Percentiles rank a stretch among this genome's conserved stretches.
Conservation (phyloP, 2,888 invertebrate genomes). For the Prenolepis imparis region DNA sequence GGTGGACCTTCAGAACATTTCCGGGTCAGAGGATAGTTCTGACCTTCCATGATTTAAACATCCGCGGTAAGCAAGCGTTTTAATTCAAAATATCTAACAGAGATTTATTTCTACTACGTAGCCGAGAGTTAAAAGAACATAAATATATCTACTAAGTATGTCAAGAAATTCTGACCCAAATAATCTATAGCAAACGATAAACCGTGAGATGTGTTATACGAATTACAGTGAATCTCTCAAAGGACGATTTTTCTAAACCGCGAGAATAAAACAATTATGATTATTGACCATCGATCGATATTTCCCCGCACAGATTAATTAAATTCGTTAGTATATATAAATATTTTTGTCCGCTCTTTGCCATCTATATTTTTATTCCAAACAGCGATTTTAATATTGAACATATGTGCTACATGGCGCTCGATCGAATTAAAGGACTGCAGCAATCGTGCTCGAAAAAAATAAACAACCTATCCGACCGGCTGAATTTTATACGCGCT, state of each 20-base stretch:
- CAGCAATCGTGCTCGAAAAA: background rate
- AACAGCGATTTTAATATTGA: background rate
- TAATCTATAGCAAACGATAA: no score
- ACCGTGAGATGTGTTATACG: no score
- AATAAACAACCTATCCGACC: slow-evolving; percentile 8
- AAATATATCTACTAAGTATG: no score
- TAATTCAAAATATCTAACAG: background rate
- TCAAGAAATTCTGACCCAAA: no score
- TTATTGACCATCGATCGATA: background rate
- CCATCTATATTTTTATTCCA: background rate
- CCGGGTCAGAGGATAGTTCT: slow-evolving; percentile 89
- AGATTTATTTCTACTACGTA: no score
- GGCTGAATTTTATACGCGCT: slow-evolving; percentile 10
- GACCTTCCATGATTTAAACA: slow-evolving; percentile 90
- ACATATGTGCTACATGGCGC: slow-evolving; percentile 4
- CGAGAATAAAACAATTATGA: background rate
- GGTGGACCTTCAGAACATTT: slow-evolving; percentile 89
- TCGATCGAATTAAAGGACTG: slow-evolving; percentile 3
- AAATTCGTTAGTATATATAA: background rate
- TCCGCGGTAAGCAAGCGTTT: slow-evolving; percentile 88
- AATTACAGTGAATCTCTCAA: no score
- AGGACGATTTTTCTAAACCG: background rate
- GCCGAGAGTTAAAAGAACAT: no score
- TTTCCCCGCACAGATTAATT: background rate
- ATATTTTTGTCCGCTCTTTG: background rate